Evolutionary conservation across 2,888 invertebrate species (phyloP), one percentile per base, ranked within the genome.

Genomic region (Drosophila vallismaia): DNA sequence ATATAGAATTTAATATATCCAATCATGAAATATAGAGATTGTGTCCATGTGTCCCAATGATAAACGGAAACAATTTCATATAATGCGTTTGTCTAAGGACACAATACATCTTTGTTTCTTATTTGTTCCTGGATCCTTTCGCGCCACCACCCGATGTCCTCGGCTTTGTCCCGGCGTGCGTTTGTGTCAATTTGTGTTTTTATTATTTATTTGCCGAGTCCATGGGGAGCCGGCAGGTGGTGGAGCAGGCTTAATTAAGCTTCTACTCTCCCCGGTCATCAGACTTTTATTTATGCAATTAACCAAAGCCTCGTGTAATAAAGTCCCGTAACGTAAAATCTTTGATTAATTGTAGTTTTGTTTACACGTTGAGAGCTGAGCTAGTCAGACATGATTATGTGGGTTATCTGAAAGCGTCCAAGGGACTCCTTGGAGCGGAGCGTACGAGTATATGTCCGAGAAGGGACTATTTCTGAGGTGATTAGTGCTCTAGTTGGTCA

Each of bases 341-440:
- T 87, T 87, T 85, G 88, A 85, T 85, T 85, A 85, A 85, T 85
- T 87, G 88, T 83, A 80, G 83, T 87, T 85, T 85, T 85, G 84
- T 83, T 85, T 85, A 85, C 88, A 76, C 42, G 86, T 42, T 71
- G 75, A 75, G 63, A 71, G 54, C 63, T 38, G 55, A 71, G 54
- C 63, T 38, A 55, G 58, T 53, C 73, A 36, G 51, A 49, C 69
- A 67, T 74, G 80, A 79, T 74, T 74, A 74, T 74, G 56, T 75
- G 53, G 60, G 59, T 38, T 55, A 48, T 64, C 42, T 53, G 79
- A 59, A 38, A 44, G 57, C 42, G 12, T 33, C 36, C 40, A 28
- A 14, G 50, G 36, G 46, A 28, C 36, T 29, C 46, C 52, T 40
- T 52, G 46, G 40, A 29, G n/a, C 14, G 29, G 40, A 38, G 42